A percentile compares a stretch with the other conserved stretches of the same genome.
These are phyloP conservation scores for Pseudomyrmex cubaensis DNA, from an alignment of 1,140 invertebrate genomes.

Conservation along the genomic window DNA sequence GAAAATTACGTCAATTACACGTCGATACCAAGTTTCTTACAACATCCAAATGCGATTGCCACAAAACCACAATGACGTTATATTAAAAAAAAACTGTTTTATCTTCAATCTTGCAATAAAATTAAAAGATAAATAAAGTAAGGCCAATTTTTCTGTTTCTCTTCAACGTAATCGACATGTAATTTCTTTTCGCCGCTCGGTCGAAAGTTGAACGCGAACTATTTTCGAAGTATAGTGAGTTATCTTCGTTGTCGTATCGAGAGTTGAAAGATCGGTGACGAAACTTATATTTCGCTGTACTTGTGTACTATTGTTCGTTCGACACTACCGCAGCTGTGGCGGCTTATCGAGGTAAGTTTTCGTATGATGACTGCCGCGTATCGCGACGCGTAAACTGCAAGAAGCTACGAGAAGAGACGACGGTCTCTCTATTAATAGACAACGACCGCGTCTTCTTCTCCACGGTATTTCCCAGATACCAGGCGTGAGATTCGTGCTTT, in stretches of 20 bases:
- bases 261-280: background rate
- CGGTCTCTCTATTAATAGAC: constrained; percentile 79
- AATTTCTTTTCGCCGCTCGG: constrained; percentile 6
- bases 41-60: background rate
- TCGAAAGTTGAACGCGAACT: background rate
- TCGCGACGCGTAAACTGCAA: constrained; percentile 62
- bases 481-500: constrained; percentile 28
- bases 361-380: constrained; percentile 70
- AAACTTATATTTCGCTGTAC: constrained; percentile 20
- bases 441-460: constrained; percentile 74
- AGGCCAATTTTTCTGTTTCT: background rate
- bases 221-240: background rate
- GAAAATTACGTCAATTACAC: background rate
- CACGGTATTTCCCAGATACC: constrained; percentile 72
- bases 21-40: background rate
- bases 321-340: constrained; percentile 63
- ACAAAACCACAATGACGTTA: too few species aligned
- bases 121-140: too few species aligned
- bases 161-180: constrained; percentile 9
- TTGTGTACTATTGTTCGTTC: constrained; percentile 65
- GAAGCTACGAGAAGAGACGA: constrained; percentile 64
- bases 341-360: constrained; percentile 76
- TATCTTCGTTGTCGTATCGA: constrained; percentile 25
- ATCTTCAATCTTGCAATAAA: background rate
- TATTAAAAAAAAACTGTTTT: background rate